Percentiles rank a stretch among this genome's conserved stretches.
Evolutionary conservation across 1,140 invertebrate genomes (phyloP).

Genomic region (Atta texana): DNA sequence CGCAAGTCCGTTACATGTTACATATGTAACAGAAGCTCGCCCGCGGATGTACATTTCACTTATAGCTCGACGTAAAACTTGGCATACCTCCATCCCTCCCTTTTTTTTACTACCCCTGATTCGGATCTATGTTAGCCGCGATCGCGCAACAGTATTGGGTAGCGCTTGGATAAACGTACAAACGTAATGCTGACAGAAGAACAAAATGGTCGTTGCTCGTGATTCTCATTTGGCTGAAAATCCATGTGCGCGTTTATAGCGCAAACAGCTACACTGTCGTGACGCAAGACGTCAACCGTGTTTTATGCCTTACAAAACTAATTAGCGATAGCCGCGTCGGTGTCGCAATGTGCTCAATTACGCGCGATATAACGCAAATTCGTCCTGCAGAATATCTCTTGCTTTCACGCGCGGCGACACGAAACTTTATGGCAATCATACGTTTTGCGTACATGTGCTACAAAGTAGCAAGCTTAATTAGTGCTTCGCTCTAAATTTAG

Average conservation of each 20-base stretch:
- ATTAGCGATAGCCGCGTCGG: slow-evolving; percentile 42
- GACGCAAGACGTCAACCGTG: neutral
- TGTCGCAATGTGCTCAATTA: neutral
- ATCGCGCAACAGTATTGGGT: neutral
- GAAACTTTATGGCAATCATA: slow-evolving; percentile 14
- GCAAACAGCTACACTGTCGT: too few relatives aligned
- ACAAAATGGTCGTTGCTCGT: slow-evolving; percentile 33
- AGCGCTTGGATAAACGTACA: slow-evolving; percentile 3
- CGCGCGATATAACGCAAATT: neutral
- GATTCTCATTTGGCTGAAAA: slow-evolving; percentile 38
- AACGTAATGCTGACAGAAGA: slow-evolving; percentile 31
- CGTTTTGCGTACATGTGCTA: neutral
- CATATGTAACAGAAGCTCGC: slow-evolving; percentile 71
- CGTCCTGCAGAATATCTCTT: neutral
- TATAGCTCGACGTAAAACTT: slow-evolving; percentile 71
- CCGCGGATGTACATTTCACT: slow-evolving; percentile 74
- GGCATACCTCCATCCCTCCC: slow-evolving; percentile 45
- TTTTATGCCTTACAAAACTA: slow-evolving; percentile 22
- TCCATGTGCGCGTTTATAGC: neutral
- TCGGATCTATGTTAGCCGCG: slow-evolving; percentile 20
- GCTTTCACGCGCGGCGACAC: neutral
- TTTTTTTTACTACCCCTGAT: slow-evolving; percentile 65
- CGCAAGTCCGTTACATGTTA: slow-evolving; percentile 65
- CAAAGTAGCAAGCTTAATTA: neutral
- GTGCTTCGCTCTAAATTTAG: neutral